Evolutionary conservation across 1,140 invertebrate genomes (phyloP), one percentile per base, ranked within the genome.

Genomic region (Philotrypesis tridentata): DNA sequence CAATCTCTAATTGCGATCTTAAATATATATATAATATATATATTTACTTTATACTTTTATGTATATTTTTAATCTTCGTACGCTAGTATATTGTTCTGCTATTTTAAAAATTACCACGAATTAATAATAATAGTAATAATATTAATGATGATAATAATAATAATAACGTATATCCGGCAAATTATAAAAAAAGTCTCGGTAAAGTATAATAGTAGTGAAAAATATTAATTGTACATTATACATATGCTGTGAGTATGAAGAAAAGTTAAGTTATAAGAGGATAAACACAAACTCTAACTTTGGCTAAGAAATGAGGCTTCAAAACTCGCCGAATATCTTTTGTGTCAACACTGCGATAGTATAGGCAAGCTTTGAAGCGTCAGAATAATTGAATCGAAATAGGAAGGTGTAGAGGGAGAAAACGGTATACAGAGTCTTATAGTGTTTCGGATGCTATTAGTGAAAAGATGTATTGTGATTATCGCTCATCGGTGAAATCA

Each of bases 21-120:
- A 86, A 88, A 88, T 87, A 87, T 89, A 87, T 89, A 89, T 87
- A 87, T 87, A 89, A 23, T 63, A 23, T 37, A 75, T 75, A 63
- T 75, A 68, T 55, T n/a, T 55, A 55, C 21, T 55, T 55, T 89
- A 88, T 88, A 86, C 85, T 87, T 87, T 88, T 90, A 88, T 90
- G 86, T 90, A 90, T 90, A 89, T 86, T 89, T 87, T 84, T 88
- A 87, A 90, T 90, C 85, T 89, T 89, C 89, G 89, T 89, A 86
- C 82, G 84, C 87, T 90, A 90, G 88, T 89, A 89, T 90, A 90
- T 89, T 89, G 87, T 90, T 90, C 86, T 87, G 87, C 88, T 91
- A 91, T 74, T 88, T 86, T 88, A 89, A 86, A 87, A 89, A 89
- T 88, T 90, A 90, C 88, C 88, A 90, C 88, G 88, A 89, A 78